Evolutionary conservation across 1,140 invertebrate genomes (phyloP), one percentile per base, ranked within the genome.

Genomic region (Maniola jurtina): DNA sequence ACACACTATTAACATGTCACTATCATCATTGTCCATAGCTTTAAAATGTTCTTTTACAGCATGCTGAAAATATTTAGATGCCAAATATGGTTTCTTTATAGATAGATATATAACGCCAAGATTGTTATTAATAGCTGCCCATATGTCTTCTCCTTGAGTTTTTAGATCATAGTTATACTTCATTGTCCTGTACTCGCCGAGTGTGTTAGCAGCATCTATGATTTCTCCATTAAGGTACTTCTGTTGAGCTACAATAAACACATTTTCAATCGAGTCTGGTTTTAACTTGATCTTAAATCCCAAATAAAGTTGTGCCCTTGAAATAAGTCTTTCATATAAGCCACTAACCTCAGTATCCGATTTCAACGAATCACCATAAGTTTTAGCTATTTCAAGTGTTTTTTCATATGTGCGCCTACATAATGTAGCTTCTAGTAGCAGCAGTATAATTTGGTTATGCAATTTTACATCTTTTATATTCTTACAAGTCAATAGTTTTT

Each of bases 81-180:
- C 96, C 40, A 98, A 92, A 81, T 96, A 95, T 67, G 96, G 96
- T 89, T 98, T 98, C 6, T 95, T 95, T 77, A 98, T 93, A 33
- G 96, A 95, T 78, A 97, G 94, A 91, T 98, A 95, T 67, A 98
- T 94, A 66, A 97, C 95, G 40, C 95, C 97, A 74, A 98, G 93
- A 82, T 99, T 98, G 82, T 98, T 99, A 80, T 96, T 96, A 72
- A 96, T 95, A 74, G 96, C 93, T 50, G 96, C 86, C 88, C 86
- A 91, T 48, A 91, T 85, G 52, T 91, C 90, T 79, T 91, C 89
- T n/a, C 85, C 84, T 68, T 91, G 82, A 60, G 72, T 75, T 71
- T 86, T 89, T 16, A 87, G 56, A 72, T 88, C 80, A 75, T 89
- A 89, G 72, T 76, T 83, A 66, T 83, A 82, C 61, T 88, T 90